phyloP scores from a whole-genome alignment of 2,888 invertebrate species.

The Apamea anceps region DNA sequence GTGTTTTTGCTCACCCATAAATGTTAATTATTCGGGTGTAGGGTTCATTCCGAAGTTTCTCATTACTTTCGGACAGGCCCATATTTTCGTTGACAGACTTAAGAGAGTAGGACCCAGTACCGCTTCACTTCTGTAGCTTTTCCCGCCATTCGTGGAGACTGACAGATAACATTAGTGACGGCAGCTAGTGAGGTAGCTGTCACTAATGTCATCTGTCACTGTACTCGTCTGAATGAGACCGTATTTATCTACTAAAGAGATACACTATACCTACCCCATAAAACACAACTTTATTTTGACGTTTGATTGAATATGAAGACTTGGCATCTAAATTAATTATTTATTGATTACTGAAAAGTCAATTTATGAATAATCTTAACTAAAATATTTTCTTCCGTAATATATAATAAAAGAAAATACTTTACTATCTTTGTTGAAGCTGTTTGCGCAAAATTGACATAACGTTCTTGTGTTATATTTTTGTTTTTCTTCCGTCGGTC shows the following conservation, averaged over 20 bases:
- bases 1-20: no score
- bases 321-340: no score
- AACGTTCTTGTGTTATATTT: background rate
- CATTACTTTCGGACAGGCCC: background rate
- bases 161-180: background rate
- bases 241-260: background rate
- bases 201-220: background rate
- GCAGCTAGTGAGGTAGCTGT: background rate
- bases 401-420: slow-evolving; percentile 4
- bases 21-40: no score
- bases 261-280: background rate
- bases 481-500: background rate
- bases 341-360: background rate
- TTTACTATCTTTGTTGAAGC: background rate
- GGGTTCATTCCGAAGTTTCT: no score
- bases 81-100: background rate
- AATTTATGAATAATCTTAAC: slow-evolving; percentile 45
- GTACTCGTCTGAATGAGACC: background rate
- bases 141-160: background rate
- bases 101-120: background rate
- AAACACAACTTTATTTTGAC: background rate
- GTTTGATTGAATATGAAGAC: background rate
- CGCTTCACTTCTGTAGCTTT: background rate
- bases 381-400: slow-evolving; percentile 7
- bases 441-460: slow-evolving; percentile 28